Conservation (phyloP, 2,888 invertebrate genomes). For the Operophtera brumata region DNA sequence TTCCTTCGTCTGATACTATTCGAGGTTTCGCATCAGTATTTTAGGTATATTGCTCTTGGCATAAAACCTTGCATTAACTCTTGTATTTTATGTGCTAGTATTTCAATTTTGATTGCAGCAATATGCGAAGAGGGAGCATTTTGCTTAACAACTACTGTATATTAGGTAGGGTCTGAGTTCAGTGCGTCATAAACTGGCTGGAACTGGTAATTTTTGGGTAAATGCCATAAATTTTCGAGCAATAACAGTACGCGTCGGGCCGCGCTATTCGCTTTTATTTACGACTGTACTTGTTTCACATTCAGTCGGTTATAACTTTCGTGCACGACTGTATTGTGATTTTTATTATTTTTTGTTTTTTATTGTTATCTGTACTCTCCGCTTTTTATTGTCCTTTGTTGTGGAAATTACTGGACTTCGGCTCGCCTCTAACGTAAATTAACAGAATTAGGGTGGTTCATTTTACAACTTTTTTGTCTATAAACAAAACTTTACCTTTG, state of each 20-base stretch:
- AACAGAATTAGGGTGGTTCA: constrained; percentile 28
- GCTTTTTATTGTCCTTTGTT: constrained; percentile 69
- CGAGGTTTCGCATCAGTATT: constrained; percentile 15
- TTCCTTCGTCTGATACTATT: constrained; percentile 15
- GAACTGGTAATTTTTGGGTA: constrained; percentile 70
- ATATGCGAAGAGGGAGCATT: constrained; percentile 37
- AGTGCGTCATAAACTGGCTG: constrained; percentile 61
- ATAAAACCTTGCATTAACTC: constrained; percentile 25
- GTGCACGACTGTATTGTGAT: constrained; percentile 70
- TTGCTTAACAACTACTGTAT: constrained; percentile 37
- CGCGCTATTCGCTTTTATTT: constrained; percentile 76
- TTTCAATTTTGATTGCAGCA: constrained; percentile 38
- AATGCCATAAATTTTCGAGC: constrained; percentile 69
- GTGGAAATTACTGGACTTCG: constrained; percentile 49
- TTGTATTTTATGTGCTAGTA: constrained; percentile 33
- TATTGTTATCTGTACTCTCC: constrained; percentile 52
- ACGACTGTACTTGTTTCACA: constrained; percentile 77
- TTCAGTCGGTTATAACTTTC: constrained; percentile 72
- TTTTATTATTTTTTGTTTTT: constrained; percentile 63
- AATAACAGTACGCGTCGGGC: constrained; percentile 70
- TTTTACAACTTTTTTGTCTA: constrained; percentile 20
- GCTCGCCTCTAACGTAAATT: constrained; percentile 35
- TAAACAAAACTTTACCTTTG: constrained; percentile 6
- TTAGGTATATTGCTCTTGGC: constrained; percentile 19
- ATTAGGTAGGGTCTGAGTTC: constrained; percentile 44